phyloP scores from a whole-genome alignment of 2,888 invertebrate genomes.

The Drosophila macrothrix region DNA sequence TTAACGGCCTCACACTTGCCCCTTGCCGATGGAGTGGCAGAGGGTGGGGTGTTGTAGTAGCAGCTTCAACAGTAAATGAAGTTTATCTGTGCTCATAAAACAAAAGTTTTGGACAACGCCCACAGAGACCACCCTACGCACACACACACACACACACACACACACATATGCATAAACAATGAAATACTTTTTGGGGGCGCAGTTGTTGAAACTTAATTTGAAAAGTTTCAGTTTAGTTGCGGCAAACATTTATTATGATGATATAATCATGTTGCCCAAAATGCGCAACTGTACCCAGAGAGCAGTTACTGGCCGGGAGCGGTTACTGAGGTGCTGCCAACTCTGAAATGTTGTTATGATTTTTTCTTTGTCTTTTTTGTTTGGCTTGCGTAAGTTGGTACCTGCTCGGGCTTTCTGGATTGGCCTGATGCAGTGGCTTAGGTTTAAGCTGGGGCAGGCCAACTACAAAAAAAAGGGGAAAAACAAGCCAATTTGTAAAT shows the following conservation, averaged over 20 bases:
- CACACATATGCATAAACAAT: conserved; percentile 44
- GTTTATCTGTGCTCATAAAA: conserved; percentile 65
- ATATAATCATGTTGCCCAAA: conserved; percentile 72
- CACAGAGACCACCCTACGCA: conserved; percentile 26
- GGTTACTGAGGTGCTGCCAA: conserved; percentile 11
- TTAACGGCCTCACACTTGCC: conserved; percentile 73
- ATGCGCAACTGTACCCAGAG: conserved; percentile 65
- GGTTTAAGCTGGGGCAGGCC: conserved; percentile 30
- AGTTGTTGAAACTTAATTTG: conserved; percentile 73
- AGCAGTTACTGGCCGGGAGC: conserved; percentile 20
- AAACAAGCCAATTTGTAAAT: conserved; percentile 42
- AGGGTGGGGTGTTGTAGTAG: conserved; percentile 1
- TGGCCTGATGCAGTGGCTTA: conserved; percentile 22
- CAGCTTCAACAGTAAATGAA: conserved; percentile 62
- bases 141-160: neutral
- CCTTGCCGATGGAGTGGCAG: neutral
- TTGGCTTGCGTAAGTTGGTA: conserved; percentile 40
- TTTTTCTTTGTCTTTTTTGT: neutral
- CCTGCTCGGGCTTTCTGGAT: conserved; percentile 22
- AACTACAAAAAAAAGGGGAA: conserved; percentile 13
- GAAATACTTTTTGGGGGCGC: conserved; percentile 58
- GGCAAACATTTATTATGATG: conserved; percentile 79
- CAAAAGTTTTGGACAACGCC: conserved; percentile 58
- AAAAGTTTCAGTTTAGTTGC: conserved; percentile 74
- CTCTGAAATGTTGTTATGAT: conserved; percentile 8